Base-by-base conservation (phyloP, 2,888 invertebrate genomes). In the Sesamia inferens region DNA sequence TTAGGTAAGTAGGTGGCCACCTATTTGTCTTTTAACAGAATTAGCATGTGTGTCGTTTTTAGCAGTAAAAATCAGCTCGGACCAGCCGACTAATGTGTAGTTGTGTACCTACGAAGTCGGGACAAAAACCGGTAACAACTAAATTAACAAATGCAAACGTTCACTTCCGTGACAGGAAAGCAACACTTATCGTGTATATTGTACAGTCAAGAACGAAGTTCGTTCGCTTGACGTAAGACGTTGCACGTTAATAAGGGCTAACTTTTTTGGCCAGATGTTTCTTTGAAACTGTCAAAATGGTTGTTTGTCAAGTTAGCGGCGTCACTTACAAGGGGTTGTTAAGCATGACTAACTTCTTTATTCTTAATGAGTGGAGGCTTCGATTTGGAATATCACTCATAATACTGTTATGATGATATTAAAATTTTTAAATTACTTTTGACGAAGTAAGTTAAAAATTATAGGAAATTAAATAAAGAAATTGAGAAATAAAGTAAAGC, bases 91-190 rank as follows among this genome's bases (percentile, higher is more conserved):
- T 87, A 85, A 84, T 78, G 78, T 83, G 31, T 31, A 31, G 31
- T 31, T 31, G 31, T 31, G 79, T 68, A 42, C 42, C 61, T 67
- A 86, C 81, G 59, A 76, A 86, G 85, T 87, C 85, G 71, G 76
- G 86, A 88, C 86, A 83, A 88, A 88, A 90, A 90, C 92, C 88
- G 90, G 92, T 90, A 91, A 90, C 90, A 92, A 91, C 92, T 92
- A 90, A 94, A 93, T 95, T 93, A 93, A 91, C 90, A 89, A 91
- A 92, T 90, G 90, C 88, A 89, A 90, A 88, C 89, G 88, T 86
- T 87, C 87, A 90, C 90, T 92, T 93, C 92, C 92, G 91, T 85
- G 84, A 88, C 95, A 95, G 95, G 95, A 95, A 94, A 93, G 90
- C 89, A 89, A 90, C 92, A 94, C 93, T 95, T 94, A 93, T 90